Conservation (phyloP, 2,113 vertebrate genomes). For the Phodopus roborovskii region DNA sequence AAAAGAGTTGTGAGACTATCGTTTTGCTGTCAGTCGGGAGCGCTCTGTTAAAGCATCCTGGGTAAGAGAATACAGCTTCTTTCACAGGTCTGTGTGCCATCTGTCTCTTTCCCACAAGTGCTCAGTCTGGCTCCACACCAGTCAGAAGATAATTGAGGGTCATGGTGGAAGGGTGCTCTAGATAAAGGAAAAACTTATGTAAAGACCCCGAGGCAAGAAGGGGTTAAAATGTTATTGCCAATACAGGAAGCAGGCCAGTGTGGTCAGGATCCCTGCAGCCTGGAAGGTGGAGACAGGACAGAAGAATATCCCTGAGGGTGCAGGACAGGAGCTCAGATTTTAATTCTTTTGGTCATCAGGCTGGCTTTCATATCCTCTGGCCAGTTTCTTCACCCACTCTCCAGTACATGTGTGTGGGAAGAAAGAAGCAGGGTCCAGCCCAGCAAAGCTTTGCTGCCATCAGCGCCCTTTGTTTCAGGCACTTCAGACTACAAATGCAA, state of each 20-base stretch:
- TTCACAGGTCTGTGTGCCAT: not conserved
- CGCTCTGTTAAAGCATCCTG: not conserved
- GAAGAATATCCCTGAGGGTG: not conserved
- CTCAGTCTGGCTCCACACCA: not conserved
- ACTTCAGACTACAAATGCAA: not conserved
- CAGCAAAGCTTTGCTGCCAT: not conserved
- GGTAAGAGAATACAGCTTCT: not conserved
- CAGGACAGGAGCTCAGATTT: not conserved
- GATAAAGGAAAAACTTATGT: not conserved
- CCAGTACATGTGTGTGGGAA: not conserved
- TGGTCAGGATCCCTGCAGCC: not conserved
- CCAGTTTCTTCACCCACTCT: not conserved
- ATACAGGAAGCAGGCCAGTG: not conserved
- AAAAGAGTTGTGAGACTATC: not conserved
- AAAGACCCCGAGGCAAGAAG: constrained; percentile 40
- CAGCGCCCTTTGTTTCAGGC: constrained; percentile 42
- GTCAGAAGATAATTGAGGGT: not conserved
- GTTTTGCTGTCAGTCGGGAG: not conserved
- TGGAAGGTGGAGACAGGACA: not conserved
- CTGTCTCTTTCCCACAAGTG: not conserved
- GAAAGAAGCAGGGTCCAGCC: not conserved
- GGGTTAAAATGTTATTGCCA: not conserved
- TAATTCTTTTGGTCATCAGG: not conserved
- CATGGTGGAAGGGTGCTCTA: not conserved
- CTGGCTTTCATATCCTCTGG: not conserved